Conservation (phyloP, 1,140 invertebrate genomes). For the Mycetomoellerius zeteki region DNA sequence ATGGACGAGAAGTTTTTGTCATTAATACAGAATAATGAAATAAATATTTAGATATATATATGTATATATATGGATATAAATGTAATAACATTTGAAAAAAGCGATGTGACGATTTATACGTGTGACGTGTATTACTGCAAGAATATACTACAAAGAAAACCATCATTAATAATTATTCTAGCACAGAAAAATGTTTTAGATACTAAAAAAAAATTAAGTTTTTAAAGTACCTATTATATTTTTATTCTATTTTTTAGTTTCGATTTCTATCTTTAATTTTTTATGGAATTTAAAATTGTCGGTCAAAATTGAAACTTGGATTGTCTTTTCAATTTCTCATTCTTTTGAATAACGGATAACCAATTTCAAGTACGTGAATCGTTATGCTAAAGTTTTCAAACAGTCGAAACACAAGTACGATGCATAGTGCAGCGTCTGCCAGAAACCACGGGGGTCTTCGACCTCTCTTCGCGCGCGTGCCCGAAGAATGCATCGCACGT, state of each 20-base stretch:
- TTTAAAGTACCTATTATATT: not conserved
- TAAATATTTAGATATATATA: not conserved
- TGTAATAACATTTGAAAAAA: not conserved
- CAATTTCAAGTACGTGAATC: not conserved
- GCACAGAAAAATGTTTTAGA: not conserved
- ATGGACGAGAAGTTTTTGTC: not conserved
- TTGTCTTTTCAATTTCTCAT: not conserved
- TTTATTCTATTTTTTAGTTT: not conserved
- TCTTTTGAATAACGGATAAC: not conserved
- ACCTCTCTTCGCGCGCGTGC: constrained; percentile 46
- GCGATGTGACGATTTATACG: not conserved
- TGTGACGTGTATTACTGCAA: not conserved
- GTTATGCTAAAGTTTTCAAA: not conserved
- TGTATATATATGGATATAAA: not conserved
- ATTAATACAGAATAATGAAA: not conserved
- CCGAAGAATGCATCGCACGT: constrained; percentile 58
- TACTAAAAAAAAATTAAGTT: not conserved
- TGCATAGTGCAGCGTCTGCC: constrained; percentile 4
- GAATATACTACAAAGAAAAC: not conserved
- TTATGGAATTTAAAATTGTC: not conserved
- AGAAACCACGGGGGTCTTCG: constrained; percentile 50
- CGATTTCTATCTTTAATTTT: not conserved
- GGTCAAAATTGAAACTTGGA: not conserved
- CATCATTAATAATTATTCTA: not conserved
- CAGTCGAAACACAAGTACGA: constrained; percentile 12